Evolutionary conservation across 1,140 invertebrate genomes (phyloP).

Genomic region (Zeugodacus cucurbitae): DNA sequence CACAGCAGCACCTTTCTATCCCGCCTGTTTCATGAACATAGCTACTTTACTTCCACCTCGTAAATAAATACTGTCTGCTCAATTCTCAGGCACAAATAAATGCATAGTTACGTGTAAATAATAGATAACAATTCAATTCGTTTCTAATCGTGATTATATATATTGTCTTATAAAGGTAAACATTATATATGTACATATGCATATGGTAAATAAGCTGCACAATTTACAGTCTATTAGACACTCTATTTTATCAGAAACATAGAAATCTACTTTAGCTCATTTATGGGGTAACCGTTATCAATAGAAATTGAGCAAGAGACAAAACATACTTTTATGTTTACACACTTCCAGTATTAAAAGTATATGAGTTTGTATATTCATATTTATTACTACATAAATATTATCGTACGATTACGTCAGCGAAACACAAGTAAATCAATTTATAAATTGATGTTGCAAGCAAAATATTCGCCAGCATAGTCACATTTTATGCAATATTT

Average conservation of each 20-base stretch:
- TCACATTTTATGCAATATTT: background rate
- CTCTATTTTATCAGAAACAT: background rate
- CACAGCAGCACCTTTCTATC: too few relatives aligned
- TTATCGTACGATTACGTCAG: background rate
- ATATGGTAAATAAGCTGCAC: background rate
- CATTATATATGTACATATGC: background rate
- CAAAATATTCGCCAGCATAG: background rate
- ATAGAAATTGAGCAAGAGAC: background rate
- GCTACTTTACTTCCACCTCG: too few relatives aligned
- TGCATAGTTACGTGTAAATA: background rate
- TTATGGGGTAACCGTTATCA: background rate
- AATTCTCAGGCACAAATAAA: background rate
- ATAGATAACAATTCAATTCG: background rate
- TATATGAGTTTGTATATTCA: background rate
- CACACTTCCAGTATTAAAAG: background rate
- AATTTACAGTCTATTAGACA: background rate
- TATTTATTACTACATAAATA: background rate
- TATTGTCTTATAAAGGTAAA: background rate
- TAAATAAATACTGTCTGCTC: background rate
- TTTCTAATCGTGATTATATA: background rate
- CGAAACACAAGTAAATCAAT: background rate
- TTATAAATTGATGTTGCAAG: background rate
- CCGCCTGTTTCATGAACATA: too few relatives aligned
- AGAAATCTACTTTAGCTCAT: background rate
- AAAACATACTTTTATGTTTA: background rate